Evolutionary conservation across 2,888 invertebrate genomes (phyloP).

Genomic region (Ypsolopha scabrella): DNA sequence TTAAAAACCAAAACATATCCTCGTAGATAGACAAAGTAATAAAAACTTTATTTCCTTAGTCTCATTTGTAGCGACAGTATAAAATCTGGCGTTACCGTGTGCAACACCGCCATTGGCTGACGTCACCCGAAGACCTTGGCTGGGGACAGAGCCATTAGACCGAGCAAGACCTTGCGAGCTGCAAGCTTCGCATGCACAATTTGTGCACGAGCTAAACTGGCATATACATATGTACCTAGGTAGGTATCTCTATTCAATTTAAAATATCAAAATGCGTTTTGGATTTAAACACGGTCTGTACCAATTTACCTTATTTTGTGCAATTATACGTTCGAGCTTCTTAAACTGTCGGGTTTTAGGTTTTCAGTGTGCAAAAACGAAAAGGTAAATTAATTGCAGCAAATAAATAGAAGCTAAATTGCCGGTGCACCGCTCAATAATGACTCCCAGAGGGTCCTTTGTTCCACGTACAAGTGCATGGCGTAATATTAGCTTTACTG

Average conservation of each 20-base stretch:
- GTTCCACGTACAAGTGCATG: conserved; percentile 26
- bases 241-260: too few species aligned
- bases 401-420: not conserved
- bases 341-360: too few species aligned
- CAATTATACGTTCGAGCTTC: too few species aligned
- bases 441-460: conserved; percentile 32
- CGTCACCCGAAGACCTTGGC: conserved; percentile 58
- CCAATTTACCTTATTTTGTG: too few species aligned
- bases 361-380: too few species aligned
- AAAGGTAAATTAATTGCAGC: too few species aligned
- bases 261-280: too few species aligned
- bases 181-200: conserved; percentile 11
- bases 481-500: conserved; percentile 23
- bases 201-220: not conserved
- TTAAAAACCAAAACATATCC: too few species aligned
- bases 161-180: conserved; percentile 46
- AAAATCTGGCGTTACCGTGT: conserved; percentile 48
- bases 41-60: too few species aligned
- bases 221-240: too few species aligned
- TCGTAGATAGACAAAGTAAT: too few species aligned
- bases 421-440: conserved; percentile 7
- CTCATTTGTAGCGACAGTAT: conserved; percentile 19
- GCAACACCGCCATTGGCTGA: conserved; percentile 33
- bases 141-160: conserved; percentile 60
- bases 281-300: too few species aligned